Evolutionary conservation across 1,140 invertebrate species (phyloP).

Genomic region (Andricus grossulariae): DNA sequence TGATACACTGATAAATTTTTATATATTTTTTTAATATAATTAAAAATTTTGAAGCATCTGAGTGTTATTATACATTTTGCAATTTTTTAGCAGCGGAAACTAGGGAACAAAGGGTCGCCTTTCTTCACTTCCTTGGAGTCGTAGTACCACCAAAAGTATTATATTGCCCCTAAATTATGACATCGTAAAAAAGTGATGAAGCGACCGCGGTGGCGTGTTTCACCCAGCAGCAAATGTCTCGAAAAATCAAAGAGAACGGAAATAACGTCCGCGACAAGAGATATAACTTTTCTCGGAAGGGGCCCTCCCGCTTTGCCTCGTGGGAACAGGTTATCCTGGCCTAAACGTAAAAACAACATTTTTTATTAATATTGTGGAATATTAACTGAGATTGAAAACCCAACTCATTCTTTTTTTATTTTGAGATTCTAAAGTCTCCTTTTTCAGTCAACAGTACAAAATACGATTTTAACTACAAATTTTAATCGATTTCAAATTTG

Average conservation of each 20-base stretch:
- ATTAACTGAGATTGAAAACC: no score
- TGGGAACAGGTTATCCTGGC: not conserved
- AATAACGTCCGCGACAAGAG: not conserved
- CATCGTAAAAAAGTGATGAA: conserved; percentile 18
- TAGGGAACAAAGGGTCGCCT: not conserved
- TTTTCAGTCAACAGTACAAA: no score
- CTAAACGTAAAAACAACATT: not conserved
- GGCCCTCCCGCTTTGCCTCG: not conserved
- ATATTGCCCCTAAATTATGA: conserved; percentile 27
- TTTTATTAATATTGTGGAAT: no score
- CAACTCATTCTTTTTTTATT: no score
- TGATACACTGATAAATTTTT: no score
- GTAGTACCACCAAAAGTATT: conserved; percentile 9
- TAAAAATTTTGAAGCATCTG: not conserved
- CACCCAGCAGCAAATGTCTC: conserved; percentile 15
- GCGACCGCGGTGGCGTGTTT: conserved; percentile 1
- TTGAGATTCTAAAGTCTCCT: no score
- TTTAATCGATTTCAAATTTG: no score
- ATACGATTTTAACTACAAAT: no score
- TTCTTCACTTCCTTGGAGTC: conserved; percentile 2
- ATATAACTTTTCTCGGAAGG: conserved; percentile 21
- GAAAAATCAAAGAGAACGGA: conserved; percentile 28
- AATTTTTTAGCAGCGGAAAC: not conserved
- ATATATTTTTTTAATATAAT: no score
- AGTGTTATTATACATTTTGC: not conserved